These are phyloP conservation scores for Gavia stellata DNA, from an alignment of 2,113 vertebrate genomes.

Conservation along the genomic window DNA sequence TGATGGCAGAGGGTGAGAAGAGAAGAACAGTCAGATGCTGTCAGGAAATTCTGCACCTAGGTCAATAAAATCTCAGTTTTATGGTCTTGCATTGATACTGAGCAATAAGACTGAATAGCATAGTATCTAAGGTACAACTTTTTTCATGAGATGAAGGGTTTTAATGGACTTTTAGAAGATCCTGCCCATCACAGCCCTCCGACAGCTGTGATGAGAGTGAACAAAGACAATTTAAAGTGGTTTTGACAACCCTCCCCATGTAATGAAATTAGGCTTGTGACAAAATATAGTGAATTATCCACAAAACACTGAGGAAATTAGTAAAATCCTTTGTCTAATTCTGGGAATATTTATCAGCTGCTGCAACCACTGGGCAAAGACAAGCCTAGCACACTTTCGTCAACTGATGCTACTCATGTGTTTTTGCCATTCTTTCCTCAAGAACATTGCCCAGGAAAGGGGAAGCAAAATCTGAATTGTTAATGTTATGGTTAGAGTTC, in stretches of 20 bases:
- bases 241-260: not conserved
- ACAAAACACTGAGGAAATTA: not conserved
- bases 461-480: not conserved
- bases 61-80: not conserved
- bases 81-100: not conserved
- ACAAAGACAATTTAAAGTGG: not conserved
- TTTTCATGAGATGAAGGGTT: not conserved
- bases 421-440: not conserved
- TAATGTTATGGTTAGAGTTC: not conserved
- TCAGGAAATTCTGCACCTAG: not conserved
- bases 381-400: not conserved
- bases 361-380: not conserved
- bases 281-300: not conserved
- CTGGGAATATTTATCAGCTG: not conserved
- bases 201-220: not conserved
- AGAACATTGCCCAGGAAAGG: not conserved
- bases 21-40: not conserved
- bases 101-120: not conserved
- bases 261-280: not conserved
- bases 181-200: not conserved
- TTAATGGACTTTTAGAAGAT: not conserved
- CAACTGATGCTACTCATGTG: not conserved
- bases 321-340: not conserved
- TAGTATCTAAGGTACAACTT: not conserved
- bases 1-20: not conserved